Base-by-base conservation (phyloP, 2,888 invertebrate genomes). In the Drosophila maculinotata region DNA sequence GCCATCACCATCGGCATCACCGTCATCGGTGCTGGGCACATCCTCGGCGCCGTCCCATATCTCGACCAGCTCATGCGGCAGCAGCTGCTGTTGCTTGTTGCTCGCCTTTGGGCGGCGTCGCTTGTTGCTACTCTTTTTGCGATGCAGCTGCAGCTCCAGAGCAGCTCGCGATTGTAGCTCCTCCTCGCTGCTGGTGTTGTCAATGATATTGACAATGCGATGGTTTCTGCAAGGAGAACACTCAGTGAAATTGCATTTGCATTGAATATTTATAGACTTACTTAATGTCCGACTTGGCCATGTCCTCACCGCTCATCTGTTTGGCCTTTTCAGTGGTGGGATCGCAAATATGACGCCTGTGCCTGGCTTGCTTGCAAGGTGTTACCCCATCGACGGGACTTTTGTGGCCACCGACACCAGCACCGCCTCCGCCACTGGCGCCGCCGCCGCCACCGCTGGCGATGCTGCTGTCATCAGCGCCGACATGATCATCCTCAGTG, bases 401-500 rank as follows among this genome's bases (percentile, higher is more conserved):
- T 66, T 92, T 92, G 12, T 90, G 93, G 2, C 84, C 89, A 4
- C 30, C 69, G 9, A 12, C 45, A 1, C 44, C 14, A 14, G 6
- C 15, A 6, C 15, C 36, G 3, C 10, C 36, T 1, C 31, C 49
- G 5, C 28, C 53, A 10, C 56, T n/a, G n/a, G n/a, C 52, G 6
- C 45, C 76, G 1, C 77, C 73, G 3, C 72, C 87, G 1, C 70
- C 75, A 5, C 75, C 76, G 41, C 93, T 93, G 38, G 93, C 93
- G 8, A 94, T 92, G 78, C 93, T 93, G 87, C 96, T 96, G 67
- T 90, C 91, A 59, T 92, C 92, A 20, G 90, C 90, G 45, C 88
- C 89, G n/a, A 89, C 90, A 51, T 93, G 95, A 81, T 95, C 95
- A 83, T 96, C 96, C 83, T 96, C 96, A 0, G 95, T 95, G 91